Evolutionary conservation across 2,797 vertebrate genomes (phyloP), one percentile per base, ranked within the genome.

Genomic region (Apodemus agrarius): DNA sequence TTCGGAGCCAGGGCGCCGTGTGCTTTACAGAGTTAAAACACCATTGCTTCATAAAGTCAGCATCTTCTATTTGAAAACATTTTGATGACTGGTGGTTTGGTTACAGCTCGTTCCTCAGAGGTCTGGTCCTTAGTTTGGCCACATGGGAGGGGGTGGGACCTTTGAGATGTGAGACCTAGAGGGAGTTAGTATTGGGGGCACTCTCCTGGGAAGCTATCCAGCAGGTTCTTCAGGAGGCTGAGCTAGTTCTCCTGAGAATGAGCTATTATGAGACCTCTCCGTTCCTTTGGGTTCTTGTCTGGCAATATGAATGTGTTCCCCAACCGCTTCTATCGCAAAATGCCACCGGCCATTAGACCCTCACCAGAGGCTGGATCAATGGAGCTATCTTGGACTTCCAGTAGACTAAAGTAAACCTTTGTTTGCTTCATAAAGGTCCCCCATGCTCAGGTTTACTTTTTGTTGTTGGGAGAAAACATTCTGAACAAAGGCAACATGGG

Each of bases 11-110:
- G 3, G 12, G 17, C 43, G 93, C 0, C 31, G 13, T 6, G 10
- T 52, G 24, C 86, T 91, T 91, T 72, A 93, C 34, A 83, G 59
- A 95, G 79, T 43, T 85, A 75, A 65, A 88, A 76, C 93, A 90
- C 26, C 61, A 65, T 14, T 84, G 80, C 78, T 89, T 80, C 72
- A 85, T 57, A 94, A 95, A 93, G 65, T 78, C 65, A 92, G 22
- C 43, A 69, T 78, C 40, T 78, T 84, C 88, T 40, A 78, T 22
- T 91, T 84, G 57, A 92, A 89, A 91, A 83, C 14, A 40, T 74
- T 59, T 40, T 69, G 40, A 94, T 78, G 61, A 74, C n/a, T 72
- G 24, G 7, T 54, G 83, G n/a, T 43, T 54, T 22, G 75, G 6
- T 81, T 65, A 9, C 54, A 31, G 46, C 29, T 67, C 6, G 1